Evolutionary conservation across 1,140 invertebrate genomes (phyloP).

Genomic region (Oreohelix idahoensis): DNA sequence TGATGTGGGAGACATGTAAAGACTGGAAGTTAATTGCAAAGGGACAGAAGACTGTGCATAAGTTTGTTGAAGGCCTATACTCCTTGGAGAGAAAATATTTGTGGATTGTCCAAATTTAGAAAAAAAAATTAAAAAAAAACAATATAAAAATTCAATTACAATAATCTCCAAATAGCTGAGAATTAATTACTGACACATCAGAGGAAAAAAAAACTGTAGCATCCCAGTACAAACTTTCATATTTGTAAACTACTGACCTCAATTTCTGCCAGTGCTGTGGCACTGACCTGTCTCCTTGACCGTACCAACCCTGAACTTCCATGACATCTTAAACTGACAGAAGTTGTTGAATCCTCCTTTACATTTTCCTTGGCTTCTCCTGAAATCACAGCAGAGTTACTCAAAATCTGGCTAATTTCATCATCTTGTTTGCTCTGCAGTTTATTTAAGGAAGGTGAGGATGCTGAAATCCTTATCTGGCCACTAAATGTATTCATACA

Average conservation of each 20-base stretch:
- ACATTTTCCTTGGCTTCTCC: not conserved
- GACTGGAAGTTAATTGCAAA: too few species aligned
- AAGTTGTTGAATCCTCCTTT: not conserved
- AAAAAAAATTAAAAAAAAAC: not conserved
- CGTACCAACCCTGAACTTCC: slow-evolving; percentile 17
- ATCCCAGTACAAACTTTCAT: not conserved
- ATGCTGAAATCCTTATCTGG: not conserved
- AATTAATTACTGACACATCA: not conserved
- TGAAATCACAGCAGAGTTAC: not conserved
- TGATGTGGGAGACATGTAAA: too few species aligned
- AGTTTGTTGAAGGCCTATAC: too few species aligned
- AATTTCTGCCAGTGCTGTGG: slow-evolving; percentile 56
- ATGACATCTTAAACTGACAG: slow-evolving; percentile 13
- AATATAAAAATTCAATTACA: not conserved
- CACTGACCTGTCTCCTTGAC: slow-evolving; percentile 48
- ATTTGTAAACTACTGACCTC: slow-evolving; percentile 48
- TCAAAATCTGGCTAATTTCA: not conserved
- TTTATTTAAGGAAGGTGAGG: slow-evolving; percentile 3
- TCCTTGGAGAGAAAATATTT: too few species aligned
- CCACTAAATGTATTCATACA: not conserved
- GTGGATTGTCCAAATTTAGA: not conserved
- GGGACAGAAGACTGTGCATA: not conserved
- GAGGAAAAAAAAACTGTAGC: not conserved
- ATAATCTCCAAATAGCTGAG: not conserved
- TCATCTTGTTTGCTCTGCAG: not conserved